These are phyloP conservation scores for Glomeris marginata DNA, from an alignment of 2,888 invertebrate species.

Conservation along the genomic window DNA sequence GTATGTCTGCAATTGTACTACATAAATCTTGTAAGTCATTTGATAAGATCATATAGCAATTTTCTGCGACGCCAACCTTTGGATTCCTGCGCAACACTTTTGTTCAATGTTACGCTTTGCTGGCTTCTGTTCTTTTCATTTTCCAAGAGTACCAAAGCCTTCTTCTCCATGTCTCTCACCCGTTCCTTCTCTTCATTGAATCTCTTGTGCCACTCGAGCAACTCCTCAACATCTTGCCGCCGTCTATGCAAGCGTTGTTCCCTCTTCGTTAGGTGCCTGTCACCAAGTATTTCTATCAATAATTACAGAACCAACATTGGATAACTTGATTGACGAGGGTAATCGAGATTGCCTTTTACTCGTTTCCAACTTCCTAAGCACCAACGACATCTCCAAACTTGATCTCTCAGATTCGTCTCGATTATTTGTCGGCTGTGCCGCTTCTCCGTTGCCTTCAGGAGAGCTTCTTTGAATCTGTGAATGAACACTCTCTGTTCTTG, in stretches of 20 bases:
- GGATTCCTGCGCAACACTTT: neutral
- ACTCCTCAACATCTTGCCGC: slow-evolving; percentile 27
- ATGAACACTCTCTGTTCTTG: no score
- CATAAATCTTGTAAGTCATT: no score
- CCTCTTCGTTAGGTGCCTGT: slow-evolving; percentile 28
- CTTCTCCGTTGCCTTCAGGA: no score
- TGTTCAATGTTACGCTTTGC: neutral
- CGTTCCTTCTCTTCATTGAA: slow-evolving; percentile 28
- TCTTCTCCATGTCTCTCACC: slow-evolving; percentile 26
- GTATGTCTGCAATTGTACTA: no score
- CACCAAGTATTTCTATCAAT: neutral
- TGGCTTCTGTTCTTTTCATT: neutral
- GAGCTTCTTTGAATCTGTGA: no score
- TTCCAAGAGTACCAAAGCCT: slow-evolving; percentile 21
- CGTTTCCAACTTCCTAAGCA: slow-evolving; percentile 24
- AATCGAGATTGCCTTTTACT: slow-evolving; percentile 16
- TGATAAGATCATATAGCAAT: neutral
- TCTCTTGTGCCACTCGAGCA: slow-evolving; percentile 28
- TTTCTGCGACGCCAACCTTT: slow-evolving; percentile 1
- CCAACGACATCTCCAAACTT: slow-evolving; percentile 4
- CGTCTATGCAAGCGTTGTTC: slow-evolving; percentile 27
- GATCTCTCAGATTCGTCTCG: no score
- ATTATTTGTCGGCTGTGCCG: no score
- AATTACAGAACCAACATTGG: neutral
- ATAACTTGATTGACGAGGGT: no score